These are phyloP conservation scores for Corvus moneduloides DNA, from an alignment of 2,113 vertebrate species.

Conservation along the genomic window DNA sequence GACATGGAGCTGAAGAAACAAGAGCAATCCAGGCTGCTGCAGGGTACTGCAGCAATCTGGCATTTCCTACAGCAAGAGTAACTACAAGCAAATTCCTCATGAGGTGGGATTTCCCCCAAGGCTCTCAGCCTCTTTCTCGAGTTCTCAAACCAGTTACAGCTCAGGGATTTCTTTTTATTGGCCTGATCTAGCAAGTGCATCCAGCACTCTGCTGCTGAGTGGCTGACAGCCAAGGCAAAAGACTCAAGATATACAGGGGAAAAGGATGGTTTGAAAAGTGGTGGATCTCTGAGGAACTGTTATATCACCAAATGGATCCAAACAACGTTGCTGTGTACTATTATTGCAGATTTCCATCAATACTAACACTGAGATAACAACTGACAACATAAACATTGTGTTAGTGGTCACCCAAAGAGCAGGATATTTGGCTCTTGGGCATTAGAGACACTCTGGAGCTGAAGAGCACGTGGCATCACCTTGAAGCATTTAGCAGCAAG, in stretches of 20 bases:
- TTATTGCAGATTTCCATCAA: not conserved
- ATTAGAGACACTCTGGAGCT: accelerated
- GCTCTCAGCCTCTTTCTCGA: not conserved
- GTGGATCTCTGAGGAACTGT: not conserved
- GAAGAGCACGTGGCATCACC: not conserved
- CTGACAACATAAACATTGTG: not conserved
- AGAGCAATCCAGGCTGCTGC: not conserved
- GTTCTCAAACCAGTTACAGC: not conserved
- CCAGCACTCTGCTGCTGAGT: not conserved
- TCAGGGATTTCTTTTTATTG: not conserved
- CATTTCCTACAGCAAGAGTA: not conserved
- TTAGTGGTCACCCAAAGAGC: not conserved
- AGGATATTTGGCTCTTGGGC: not conserved
- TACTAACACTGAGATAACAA: not conserved
- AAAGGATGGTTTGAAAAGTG: not conserved
- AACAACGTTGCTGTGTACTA: not conserved
- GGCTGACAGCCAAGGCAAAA: not conserved
- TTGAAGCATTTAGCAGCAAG: not conserved
- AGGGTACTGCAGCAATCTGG: not conserved
- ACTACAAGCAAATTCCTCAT: not conserved
- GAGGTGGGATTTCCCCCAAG: not conserved
- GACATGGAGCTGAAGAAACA: not conserved
- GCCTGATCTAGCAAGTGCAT: not conserved
- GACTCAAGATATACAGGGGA: not conserved
- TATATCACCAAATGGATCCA: not conserved